phyloP scores from a whole-genome alignment of 64 coral and sea anemone species.

The Platygyra sinensis region DNA sequence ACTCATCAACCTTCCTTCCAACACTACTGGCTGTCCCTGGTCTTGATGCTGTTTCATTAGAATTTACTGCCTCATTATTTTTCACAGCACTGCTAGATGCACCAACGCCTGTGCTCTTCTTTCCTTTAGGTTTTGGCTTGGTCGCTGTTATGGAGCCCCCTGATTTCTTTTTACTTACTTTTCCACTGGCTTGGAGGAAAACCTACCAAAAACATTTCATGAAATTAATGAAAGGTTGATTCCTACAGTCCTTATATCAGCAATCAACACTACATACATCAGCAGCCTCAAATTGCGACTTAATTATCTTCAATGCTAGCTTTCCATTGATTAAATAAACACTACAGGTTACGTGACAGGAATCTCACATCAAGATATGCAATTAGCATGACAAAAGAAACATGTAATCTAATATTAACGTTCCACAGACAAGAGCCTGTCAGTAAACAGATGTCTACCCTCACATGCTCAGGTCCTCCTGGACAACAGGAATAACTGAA shows the following conservation, averaged over 20 bases:
- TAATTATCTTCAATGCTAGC: too few species aligned
- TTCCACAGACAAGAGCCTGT: not conserved
- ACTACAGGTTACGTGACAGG: too few species aligned
- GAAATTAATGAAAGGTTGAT: not conserved
- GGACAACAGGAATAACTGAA: too few species aligned
- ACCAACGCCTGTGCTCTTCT: constrained; percentile 21
- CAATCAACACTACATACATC: too few species aligned
- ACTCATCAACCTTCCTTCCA: constrained; percentile 89
- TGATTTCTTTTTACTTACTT: constrained; percentile 88
- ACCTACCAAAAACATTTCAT: constrained; percentile 36
- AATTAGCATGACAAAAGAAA: too few species aligned
- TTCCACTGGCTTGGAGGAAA: constrained; percentile 93
- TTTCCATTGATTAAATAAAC: too few species aligned
- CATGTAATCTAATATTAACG: too few species aligned
- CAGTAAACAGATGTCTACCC: not conserved
- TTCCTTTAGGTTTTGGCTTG: constrained; percentile 54
- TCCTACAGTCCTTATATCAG: too few species aligned
- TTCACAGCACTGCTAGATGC: constrained; percentile 11
- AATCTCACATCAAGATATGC: too few species aligned
- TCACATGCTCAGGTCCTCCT: too few species aligned
- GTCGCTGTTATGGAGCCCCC: constrained; percentile 3
- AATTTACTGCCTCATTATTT: constrained; percentile 13
- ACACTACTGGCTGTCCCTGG: constrained; percentile 80
- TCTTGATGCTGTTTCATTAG: constrained; percentile 12
- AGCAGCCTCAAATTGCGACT: too few species aligned